phyloP scores from a whole-genome alignment of 30 jellyfish, hydroid and myxozoan genomes.

The Catostylus mosaicus region DNA sequence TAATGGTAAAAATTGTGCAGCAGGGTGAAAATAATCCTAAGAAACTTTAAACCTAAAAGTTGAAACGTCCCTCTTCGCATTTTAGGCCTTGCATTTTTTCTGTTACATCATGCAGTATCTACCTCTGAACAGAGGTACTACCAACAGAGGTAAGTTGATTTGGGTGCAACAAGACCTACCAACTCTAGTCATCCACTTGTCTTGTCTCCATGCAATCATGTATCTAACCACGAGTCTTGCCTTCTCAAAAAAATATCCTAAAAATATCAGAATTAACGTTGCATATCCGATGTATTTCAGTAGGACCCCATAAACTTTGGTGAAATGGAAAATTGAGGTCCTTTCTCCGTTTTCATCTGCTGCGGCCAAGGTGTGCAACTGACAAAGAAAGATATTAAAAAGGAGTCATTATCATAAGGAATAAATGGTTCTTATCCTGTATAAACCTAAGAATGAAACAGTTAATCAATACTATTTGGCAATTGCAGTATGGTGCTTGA shows the following conservation, averaged over 20 bases:
- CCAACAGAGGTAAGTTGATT: too few relatives aligned
- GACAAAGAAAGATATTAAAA: too few relatives aligned
- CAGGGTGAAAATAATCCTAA: too few relatives aligned
- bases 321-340: conserved; percentile 4
- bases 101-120: not conserved
- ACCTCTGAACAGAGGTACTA: too few relatives aligned
- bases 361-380: not conserved
- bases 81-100: not conserved
- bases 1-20: not conserved
- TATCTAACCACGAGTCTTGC: not conserved
- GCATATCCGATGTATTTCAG: conserved; percentile 35
- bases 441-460: too few relatives aligned
- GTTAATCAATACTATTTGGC: not conserved
- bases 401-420: too few relatives aligned
- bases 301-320: not conserved
- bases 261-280: conserved; percentile 17
- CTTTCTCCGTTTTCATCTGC: not conserved
- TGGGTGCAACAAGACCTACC: too few relatives aligned
- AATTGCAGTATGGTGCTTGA: too few relatives aligned
- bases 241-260: conserved; percentile 39
- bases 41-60: not conserved
- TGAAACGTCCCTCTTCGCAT: not conserved
- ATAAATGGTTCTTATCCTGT: too few relatives aligned
- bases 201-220: conserved; percentile 7
- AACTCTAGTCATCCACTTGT: conserved; percentile 3